Evolutionary conservation across 2,113 vertebrate species (phyloP).

Genomic region (Pomatostomus ruficeps): DNA sequence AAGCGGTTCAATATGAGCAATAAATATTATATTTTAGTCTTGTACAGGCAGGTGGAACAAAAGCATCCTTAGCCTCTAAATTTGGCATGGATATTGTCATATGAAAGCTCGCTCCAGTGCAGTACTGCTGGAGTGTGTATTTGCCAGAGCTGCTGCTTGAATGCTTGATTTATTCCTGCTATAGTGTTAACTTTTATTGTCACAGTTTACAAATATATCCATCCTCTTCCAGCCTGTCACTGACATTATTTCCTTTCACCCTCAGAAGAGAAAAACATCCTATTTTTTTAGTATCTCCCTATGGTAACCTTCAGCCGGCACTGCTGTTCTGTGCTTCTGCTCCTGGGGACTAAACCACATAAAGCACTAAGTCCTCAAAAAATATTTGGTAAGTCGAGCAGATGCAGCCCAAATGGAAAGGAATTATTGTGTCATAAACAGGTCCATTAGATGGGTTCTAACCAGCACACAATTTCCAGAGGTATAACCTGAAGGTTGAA

Average conservation of each 20-base stretch:
- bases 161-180: constrained; percentile 40
- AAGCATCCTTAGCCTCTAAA: neutral
- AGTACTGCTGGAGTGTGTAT: neutral
- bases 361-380: neutral
- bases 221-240: constrained; percentile 26
- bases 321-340: neutral
- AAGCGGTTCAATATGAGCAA: neutral
- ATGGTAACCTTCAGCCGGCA: neutral
- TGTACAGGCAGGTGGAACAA: neutral
- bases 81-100: neutral
- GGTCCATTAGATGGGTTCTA: neutral
- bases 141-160: constrained; percentile 43
- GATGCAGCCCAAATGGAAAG: constrained; percentile 13
- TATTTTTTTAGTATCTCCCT: constrained; percentile 19
- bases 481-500: neutral
- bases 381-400: constrained; percentile 27
- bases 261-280: constrained; percentile 4
- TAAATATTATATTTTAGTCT: neutral
- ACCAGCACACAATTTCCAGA: neutral
- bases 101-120: neutral
- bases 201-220: constrained; percentile 58
- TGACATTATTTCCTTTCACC: constrained; percentile 37
- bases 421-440: constrained; percentile 39
- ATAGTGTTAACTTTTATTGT: constrained; percentile 60
- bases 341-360: neutral